Evolutionary conservation across 2,888 invertebrate genomes (phyloP).

Genomic region (Dione juno): DNA sequence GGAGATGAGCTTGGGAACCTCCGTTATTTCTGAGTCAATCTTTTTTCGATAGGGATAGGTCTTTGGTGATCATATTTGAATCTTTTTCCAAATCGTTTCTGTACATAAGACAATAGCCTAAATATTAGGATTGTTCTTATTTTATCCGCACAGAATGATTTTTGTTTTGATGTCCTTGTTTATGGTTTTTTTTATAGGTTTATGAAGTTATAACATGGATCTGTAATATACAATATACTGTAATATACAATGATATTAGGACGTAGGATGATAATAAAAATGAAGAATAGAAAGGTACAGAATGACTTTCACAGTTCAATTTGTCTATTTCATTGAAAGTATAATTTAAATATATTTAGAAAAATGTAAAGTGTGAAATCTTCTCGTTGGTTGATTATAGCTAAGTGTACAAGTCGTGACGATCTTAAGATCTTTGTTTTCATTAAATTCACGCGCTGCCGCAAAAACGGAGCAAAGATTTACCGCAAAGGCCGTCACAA

Average conservation of each 20-base stretch:
- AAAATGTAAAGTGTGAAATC: not conserved
- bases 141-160: constrained; percentile 10
- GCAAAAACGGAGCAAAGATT: constrained; percentile 20
- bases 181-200: not conserved
- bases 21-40: constrained; percentile 38
- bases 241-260: no score
- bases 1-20: constrained; percentile 35
- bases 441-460: constrained; percentile 27
- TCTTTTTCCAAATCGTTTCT: constrained; percentile 35
- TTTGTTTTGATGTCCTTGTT: constrained; percentile 16
- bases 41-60: constrained; percentile 41
- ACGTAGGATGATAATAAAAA: not conserved
- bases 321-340: no score
- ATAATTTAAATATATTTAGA: no score
- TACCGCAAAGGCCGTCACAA: constrained; percentile 13
- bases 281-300: no score
- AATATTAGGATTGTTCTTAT: constrained; percentile 3
- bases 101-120: constrained; percentile 30
- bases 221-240: no score
- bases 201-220: not conserved
- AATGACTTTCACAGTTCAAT: no score
- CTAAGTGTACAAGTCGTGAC: constrained; percentile 13
- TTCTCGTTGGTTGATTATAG: constrained; percentile 2
- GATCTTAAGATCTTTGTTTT: constrained; percentile 21
- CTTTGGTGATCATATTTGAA: constrained; percentile 32